A percentile compares a stretch with the other conserved stretches of the same genome.
These are phyloP conservation scores for Hippoglossus hippoglossus DNA, from an alignment of 2,797 vertebrate genomes.

Conservation along the genomic window DNA sequence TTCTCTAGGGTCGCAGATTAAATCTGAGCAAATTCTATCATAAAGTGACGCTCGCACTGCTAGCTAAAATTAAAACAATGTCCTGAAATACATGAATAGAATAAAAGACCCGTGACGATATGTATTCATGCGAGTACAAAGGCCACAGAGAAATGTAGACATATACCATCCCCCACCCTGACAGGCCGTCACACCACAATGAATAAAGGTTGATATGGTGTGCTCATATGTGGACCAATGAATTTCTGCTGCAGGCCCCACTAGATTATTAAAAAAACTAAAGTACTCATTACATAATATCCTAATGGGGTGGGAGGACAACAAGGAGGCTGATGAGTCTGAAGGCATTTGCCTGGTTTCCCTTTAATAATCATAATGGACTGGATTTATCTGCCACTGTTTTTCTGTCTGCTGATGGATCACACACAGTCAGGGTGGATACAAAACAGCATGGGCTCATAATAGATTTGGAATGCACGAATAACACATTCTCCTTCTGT, in stretches of 20 bases:
- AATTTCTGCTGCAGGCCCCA: constrained; percentile 32
- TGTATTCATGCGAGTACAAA: constrained; percentile 1
- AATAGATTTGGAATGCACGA: too few relatives aligned
- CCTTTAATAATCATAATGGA: constrained; percentile 68
- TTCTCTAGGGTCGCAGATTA: constrained; percentile 20
- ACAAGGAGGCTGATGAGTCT: constrained; percentile 20
- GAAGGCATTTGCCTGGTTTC: constrained; percentile 27
- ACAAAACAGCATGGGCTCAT: background rate
- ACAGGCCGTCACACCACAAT: constrained; percentile 29
- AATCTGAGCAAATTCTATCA: background rate
- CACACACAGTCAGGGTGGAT: constrained; percentile 36
- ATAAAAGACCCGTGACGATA: background rate
- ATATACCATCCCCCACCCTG: constrained; percentile 37
- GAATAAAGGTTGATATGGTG: constrained; percentile 41
- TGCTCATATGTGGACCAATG: constrained; percentile 25
- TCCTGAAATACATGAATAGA: background rate
- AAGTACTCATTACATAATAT: constrained; percentile 19
- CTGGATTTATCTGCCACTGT: constrained; percentile 50
- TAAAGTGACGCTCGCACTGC: background rate
- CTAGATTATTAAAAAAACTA: constrained; percentile 24
- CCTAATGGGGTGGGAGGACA: constrained; percentile 22
- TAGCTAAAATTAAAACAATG: background rate
- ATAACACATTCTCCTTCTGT: background rate
- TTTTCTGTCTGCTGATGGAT: constrained; percentile 51
- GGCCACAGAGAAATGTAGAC: constrained; percentile 6